Evolutionary conservation across 1,140 invertebrate genomes (phyloP).

Genomic region (Whitmania pigra): DNA sequence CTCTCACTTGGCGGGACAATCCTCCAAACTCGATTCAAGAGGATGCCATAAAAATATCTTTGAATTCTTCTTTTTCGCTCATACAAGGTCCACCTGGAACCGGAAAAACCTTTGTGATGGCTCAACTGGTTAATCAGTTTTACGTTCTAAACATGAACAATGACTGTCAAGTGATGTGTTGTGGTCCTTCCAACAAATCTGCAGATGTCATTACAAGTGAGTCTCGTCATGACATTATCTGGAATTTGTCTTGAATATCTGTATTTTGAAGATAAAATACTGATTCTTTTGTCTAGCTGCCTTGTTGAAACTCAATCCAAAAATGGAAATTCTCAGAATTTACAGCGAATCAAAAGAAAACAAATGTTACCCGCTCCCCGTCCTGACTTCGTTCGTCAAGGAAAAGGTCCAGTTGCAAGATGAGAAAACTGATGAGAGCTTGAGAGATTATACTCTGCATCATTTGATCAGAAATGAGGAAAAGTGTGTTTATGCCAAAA

Average conservation of each 20-base stretch:
- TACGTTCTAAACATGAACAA: neutral
- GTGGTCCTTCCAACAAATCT: slow-evolving; percentile 34
- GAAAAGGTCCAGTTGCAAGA: slow-evolving; percentile 9
- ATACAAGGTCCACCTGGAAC: slow-evolving; percentile 35
- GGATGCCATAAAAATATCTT: slow-evolving; percentile 28
- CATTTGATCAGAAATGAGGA: slow-evolving; percentile 28
- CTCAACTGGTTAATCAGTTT: slow-evolving; percentile 30
- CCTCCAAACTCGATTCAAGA: slow-evolving; percentile 26
- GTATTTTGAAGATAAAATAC: neutral
- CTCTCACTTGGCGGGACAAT: too few relatives aligned
- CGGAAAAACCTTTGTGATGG: slow-evolving; percentile 34
- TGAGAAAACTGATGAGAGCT: slow-evolving; percentile 5
- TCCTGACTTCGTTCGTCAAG: slow-evolving; percentile 13
- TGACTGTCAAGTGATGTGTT: slow-evolving; percentile 32
- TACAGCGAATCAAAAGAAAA: slow-evolving; percentile 32
- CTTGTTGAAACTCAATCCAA: neutral
- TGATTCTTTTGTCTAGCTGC: slow-evolving; percentile 5
- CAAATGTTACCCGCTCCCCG: slow-evolving; percentile 30
- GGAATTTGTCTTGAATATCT: too few relatives aligned
- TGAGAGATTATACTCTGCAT: slow-evolving; percentile 32
- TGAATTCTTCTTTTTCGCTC: slow-evolving; percentile 31
- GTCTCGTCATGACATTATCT: neutral
- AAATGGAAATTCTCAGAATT: slow-evolving; percentile 32
- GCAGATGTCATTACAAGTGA: slow-evolving; percentile 35
- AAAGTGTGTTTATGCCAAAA: slow-evolving; percentile 24